Evolutionary conservation across 1,140 invertebrate genomes (phyloP).

Genomic region (Zophobas morio): DNA sequence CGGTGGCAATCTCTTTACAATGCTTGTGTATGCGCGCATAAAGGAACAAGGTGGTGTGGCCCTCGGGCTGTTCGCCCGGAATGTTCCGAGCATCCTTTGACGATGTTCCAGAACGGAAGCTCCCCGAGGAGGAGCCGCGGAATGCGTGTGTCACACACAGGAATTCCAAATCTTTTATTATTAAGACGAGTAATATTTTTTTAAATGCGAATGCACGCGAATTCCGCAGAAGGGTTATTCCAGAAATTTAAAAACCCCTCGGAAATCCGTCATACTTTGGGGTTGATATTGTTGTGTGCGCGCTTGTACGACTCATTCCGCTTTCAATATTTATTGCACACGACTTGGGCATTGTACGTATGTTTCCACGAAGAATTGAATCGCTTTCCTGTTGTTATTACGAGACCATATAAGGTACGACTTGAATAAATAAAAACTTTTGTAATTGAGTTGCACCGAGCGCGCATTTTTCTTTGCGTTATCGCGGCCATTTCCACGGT

Average conservation of each 20-base stretch:
- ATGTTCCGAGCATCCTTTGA: conserved; percentile 45
- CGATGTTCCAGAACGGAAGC: conserved; percentile 42
- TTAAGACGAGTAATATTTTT: conserved; percentile 13
- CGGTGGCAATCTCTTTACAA: conserved; percentile 39
- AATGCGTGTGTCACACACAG: conserved; percentile 44
- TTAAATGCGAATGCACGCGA: conserved; percentile 6
- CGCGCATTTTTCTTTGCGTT: conserved; percentile 34
- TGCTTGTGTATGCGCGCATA: conserved; percentile 35
- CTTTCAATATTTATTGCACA: conserved; percentile 21
- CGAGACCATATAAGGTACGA: conserved; percentile 26
- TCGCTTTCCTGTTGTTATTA: conserved; percentile 40
- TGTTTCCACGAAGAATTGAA: conserved; percentile 26
- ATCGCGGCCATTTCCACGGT: conserved; percentile 29
- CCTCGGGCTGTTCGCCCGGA: conserved; percentile 38
- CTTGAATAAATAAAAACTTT: conserved; percentile 39
- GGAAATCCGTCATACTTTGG: not conserved
- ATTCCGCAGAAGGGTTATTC: conserved; percentile 7
- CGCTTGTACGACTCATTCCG: not conserved
- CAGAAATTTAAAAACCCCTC: conserved; percentile 11
- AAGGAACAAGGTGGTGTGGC: conserved; percentile 23
- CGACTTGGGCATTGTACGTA: conserved; percentile 12
- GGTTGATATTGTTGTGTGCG: not conserved
- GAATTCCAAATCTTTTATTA: conserved; percentile 39
- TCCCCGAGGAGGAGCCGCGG: conserved; percentile 9
- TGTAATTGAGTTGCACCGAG: conserved; percentile 32